Conservation (phyloP, 2,888 invertebrate species). For the Cerceris rybyensis region DNA sequence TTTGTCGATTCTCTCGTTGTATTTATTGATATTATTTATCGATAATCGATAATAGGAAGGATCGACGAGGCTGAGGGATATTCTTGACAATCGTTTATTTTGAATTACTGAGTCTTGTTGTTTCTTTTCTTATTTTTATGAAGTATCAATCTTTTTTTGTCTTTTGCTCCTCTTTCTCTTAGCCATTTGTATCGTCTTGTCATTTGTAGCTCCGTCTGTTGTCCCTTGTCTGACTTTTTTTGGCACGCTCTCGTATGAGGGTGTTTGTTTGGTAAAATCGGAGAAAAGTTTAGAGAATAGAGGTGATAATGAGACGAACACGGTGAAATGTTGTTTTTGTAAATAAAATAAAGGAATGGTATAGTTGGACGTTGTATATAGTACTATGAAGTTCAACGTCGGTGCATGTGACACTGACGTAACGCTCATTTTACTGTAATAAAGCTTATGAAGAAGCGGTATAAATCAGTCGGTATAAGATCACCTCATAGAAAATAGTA, state of each 20-base stretch:
- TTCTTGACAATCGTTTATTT: neutral
- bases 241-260: too few species aligned
- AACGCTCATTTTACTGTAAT: constrained; percentile 7
- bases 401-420: constrained; percentile 25
- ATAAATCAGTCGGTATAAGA: neutral
- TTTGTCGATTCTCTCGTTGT: too few species aligned
- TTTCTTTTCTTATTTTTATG: neutral
- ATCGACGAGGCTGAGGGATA: neutral
- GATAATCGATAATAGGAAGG: too few species aligned
- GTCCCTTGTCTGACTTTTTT: too few species aligned
- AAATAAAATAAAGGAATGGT: too few species aligned
- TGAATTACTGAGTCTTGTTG: neutral
- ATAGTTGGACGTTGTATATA: neutral
- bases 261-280: too few species aligned
- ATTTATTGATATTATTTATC: too few species aligned
- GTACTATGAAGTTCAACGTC: constrained; percentile 1
- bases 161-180: neutral
- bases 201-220: neutral
- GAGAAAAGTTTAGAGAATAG: too few species aligned
- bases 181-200: neutral
- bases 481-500: constrained; percentile 9
- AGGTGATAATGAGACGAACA: too few species aligned
- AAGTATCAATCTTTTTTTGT: neutral
- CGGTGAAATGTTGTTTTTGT: too few species aligned
- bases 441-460: neutral